Conservation (phyloP, 2,797 vertebrate species). For the Gambelia wislizenii region DNA sequence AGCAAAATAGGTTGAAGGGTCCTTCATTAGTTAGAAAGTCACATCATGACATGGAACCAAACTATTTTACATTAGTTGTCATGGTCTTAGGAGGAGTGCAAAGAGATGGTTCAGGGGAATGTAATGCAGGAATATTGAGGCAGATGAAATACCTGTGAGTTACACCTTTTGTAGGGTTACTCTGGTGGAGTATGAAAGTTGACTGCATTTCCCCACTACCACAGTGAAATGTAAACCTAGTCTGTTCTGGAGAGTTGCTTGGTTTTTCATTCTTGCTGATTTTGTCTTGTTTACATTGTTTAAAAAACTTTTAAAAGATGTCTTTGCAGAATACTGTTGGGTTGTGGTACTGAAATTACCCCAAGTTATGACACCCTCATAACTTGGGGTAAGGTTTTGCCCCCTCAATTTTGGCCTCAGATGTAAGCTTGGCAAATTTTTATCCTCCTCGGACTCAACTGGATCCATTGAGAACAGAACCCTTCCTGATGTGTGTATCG, state of each 20-base stretch:
- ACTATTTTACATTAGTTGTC: background rate
- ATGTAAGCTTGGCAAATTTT: background rate
- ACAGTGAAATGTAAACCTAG: background rate
- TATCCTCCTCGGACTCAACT: background rate
- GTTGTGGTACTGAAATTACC: background rate
- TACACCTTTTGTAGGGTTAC: background rate
- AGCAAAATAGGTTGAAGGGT: background rate
- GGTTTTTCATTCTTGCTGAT: background rate
- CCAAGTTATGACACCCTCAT: background rate
- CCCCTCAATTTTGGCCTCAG: background rate
- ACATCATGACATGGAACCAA: background rate
- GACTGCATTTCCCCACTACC: background rate
- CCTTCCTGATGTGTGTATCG: too few relatives aligned
- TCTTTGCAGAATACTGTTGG: background rate
- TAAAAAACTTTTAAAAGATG: background rate
- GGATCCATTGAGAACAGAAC: background rate
- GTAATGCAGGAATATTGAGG: background rate
- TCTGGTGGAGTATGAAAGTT: background rate
- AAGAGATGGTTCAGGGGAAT: background rate
- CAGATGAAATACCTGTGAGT: background rate
- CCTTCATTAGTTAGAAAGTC: background rate
- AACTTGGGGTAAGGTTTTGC: background rate
- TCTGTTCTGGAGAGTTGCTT: background rate
- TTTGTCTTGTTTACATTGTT: background rate
- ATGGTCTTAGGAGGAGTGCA: background rate